Base-by-base conservation (phyloP, 1,140 invertebrate genomes). In the Hetaerina americana region DNA sequence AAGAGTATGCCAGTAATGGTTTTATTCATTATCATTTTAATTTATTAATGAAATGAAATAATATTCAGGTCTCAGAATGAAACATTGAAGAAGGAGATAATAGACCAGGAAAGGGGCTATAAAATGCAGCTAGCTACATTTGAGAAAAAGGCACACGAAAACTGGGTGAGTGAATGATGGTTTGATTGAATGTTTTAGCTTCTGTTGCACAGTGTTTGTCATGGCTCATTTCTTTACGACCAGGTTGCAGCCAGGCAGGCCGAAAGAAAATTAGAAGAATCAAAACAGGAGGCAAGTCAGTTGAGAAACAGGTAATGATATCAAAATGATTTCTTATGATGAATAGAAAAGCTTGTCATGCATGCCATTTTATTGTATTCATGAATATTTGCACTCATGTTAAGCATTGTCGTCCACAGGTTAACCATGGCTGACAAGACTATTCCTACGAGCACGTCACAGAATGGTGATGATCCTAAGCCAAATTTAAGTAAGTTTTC, bases 121-220 rank as follows among this genome's bases (percentile, higher is more conserved):
- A 92, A 92, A 78, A 85, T 84, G 68, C 89, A 91, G 75, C 86
- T 92, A 75, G 85, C 89, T 66, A 83, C 86, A 71, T 80, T 91
- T 57, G 91, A 93, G 80, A 88, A 89, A 73, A 89, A 90, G 73
- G 86, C 88, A 22, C 91, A 93, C 77, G 87, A 90, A 75, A 89
- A 90, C 77, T 93, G 91, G 91, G 83, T 85, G 77, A 74, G 75
- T 75, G 12, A 6, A 1, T 66, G 15, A 18, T 1, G 1, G 18
- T 26, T 31, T 15, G 5, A 70, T 5, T 70, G 24, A 70, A 70
- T 18, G 1, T 70, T 26, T 31, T n/a, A 70, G 1, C 26, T 28
- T 5, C 8, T 68, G 8, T 27, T 28, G 1, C 6, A n/a, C 0
- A 26, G 31, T 57, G 25, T 71, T 67, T 28, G 5, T 24, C n/a